Conservation (phyloP, 2,797 vertebrate genomes). For the Mormyrops boulengeri region DNA sequence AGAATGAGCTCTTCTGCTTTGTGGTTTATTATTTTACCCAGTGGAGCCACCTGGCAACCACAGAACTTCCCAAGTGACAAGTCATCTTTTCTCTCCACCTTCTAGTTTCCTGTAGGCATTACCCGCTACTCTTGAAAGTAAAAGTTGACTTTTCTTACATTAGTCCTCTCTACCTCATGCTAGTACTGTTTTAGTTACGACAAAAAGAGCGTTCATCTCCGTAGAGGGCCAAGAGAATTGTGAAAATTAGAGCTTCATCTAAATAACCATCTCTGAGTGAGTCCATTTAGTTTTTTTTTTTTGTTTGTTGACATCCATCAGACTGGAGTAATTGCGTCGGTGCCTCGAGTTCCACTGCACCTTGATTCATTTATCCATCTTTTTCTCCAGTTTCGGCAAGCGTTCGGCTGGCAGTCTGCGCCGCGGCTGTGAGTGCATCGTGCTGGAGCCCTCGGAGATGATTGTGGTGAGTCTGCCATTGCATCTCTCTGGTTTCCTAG, state of each 20-base stretch:
- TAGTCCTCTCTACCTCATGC: neutral
- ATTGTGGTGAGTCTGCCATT: constrained; percentile 70
- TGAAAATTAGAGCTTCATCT: neutral
- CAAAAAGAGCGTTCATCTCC: neutral
- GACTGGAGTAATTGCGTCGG: neutral
- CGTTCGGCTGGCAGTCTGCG: constrained; percentile 78
- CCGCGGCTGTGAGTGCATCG: constrained; percentile 82
- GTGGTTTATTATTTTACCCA: neutral
- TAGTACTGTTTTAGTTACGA: neutral
- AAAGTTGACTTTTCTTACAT: neutral
- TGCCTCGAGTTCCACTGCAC: neutral
- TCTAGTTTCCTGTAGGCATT: neutral
- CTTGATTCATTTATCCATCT: neutral
- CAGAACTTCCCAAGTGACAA: neutral
- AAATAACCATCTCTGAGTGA: neutral
- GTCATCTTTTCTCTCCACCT: neutral
- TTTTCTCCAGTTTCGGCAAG: constrained; percentile 70
- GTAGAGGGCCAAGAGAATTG: neutral
- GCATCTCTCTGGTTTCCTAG: neutral
- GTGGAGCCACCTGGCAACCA: neutral
- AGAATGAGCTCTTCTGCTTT: neutral
- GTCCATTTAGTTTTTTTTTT: neutral
- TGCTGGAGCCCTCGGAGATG: constrained; percentile 83
- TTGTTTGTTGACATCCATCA: neutral
- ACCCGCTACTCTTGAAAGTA: neutral